Base-by-base conservation (phyloP, 2,888 invertebrate genomes). In the Rhagonycha fulva region DNA sequence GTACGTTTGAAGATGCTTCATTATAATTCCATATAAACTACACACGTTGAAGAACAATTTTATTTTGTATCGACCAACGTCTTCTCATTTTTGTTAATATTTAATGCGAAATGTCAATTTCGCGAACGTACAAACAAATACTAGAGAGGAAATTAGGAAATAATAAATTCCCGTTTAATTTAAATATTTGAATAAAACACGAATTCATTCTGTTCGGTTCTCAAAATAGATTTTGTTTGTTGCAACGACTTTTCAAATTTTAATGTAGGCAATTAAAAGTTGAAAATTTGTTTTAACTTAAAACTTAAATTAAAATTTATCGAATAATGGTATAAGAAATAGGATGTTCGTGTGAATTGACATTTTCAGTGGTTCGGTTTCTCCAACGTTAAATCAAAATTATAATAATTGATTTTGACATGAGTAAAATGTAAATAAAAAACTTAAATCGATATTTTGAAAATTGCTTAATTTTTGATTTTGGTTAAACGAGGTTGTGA, bases 1-100 rank as follows among this genome's bases (percentile, higher is more conserved):
- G 30, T 28, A 62, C 26, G 28, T 63, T 32, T 69, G 63, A 62
- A 68, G 70, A 69, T 68, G 68, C 70, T 66, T 74, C 74, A 74
- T 74, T 23, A 62, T 74, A 74, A 30, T 62, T 14, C 74, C 70
- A 62, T 32, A 32, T 68, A 30, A 47, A 68, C 28, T 68, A 4
- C 19, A 67, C 14, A 68, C n/a, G 47, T 47, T n/a, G 47, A 47
- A n/a, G 47, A 47, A n/a, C n/a, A n/a, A 47, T n/a, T 47, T 47
- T 47, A 2, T 47, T 4, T 47, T 47, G 0, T 47, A 47, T 47
- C 7, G 32, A 47, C 32, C 12, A 47, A 47, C 32, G 47, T 47
- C n/a, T 47, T 47, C 12, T n/a, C n/a, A 47, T 47, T 47, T 47
- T 47, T 47, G n/a, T 47, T 47, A 47, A 47, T 47, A 47, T 47